phyloP scores from a whole-genome alignment of 2,797 vertebrate genomes.

The Anguilla anguilla region DNA sequence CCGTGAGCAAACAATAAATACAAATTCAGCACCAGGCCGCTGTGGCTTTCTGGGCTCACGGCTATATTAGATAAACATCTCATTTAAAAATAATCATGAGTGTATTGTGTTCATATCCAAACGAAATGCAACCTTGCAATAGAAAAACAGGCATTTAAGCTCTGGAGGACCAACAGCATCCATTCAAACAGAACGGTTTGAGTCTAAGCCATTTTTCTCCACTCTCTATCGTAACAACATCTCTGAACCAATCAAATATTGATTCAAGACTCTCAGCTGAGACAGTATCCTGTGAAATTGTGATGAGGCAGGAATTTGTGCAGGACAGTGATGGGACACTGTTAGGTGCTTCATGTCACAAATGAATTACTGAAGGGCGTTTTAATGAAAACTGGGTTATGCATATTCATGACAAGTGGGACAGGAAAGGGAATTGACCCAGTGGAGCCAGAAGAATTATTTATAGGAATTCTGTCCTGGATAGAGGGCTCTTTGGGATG shows the following conservation, averaged over 20 bases:
- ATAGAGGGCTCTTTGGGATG: constrained; percentile 23
- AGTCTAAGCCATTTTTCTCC: neutral
- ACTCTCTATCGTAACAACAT: neutral
- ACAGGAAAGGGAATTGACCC: constrained; percentile 1
- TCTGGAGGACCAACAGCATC: neutral
- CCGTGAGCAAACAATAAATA: neutral
- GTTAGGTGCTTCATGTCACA: neutral
- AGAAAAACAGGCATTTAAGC: neutral
- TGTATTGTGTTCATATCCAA: neutral
- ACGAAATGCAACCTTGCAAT: neutral
- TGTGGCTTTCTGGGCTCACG: neutral
- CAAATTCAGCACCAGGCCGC: neutral
- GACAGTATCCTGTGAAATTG: neutral
- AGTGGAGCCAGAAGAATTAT: constrained; percentile 25
- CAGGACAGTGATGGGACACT: neutral
- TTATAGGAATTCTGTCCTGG: constrained; percentile 31
- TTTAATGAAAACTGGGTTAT: constrained; percentile 8
- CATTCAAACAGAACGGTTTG: neutral
- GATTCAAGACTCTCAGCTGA: neutral
- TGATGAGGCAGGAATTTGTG: neutral
- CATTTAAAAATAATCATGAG: neutral
- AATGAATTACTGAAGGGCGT: neutral
- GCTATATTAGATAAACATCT: neutral
- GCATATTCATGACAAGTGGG: constrained; percentile 4
- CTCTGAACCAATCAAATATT: neutral